Evolutionary conservation across 2,888 invertebrate species (phyloP), one percentile per base, ranked within the genome.

Genomic region (Athalia circularis): DNA sequence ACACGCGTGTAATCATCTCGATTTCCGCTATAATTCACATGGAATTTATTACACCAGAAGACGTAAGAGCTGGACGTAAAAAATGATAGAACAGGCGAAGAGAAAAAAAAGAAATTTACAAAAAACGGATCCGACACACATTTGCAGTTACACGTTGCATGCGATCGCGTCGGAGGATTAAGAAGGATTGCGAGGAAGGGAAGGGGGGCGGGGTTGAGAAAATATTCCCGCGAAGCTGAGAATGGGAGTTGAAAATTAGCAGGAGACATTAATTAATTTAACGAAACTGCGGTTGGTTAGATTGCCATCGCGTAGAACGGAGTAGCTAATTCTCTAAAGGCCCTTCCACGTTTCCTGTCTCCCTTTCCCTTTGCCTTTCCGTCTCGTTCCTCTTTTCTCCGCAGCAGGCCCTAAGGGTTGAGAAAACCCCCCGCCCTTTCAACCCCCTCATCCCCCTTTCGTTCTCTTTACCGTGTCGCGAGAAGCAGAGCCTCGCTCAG

Each of bases 211-310:
- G 29, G 29, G 29, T 29, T 29, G 29, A 29, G 29, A 29, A 4
- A 57, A 70, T 15, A 70, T 59, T 57, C n/a, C n/a, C n/a, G n/a
- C 11, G 57, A 8, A 9, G 61, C 59, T 62, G 59, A 74, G 29
- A 62, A 48, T 9, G 62, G 43, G 75, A 59, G 48, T 59, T 54
- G 70, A 77, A 52, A 72, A 75, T 67, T 61, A 74, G 70, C 47
- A 77, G 70, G 48, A 79, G 79, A 64, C 64, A 48, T 72, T 72
- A 74, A 74, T 74, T 78, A 78, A 54, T 70, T 64, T 78, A 72
- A 72, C 50, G 43, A 64, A 78, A 78, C 72, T 78, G 72, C 52
- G 72, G 72, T 45, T 59, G 15, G 65, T 62, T 62, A 75, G 75
- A 75, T 75, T 75, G 75, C 75, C 75, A 62, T 62, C 75, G 62